Evolutionary conservation across 2,888 invertebrate species (phyloP).

Genomic region (Caenorhabditis sp.): DNA sequence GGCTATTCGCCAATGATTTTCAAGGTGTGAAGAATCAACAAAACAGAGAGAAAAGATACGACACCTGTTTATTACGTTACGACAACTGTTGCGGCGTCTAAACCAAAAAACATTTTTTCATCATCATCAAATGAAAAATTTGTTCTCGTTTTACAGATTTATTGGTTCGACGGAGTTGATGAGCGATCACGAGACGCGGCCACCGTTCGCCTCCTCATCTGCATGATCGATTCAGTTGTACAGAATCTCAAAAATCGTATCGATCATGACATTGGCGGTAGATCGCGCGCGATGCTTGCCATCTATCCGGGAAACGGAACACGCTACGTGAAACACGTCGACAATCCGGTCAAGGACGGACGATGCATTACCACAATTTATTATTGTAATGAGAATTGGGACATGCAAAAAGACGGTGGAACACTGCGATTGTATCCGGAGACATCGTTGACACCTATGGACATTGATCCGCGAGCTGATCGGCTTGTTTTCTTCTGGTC

Average conservation of each 20-base stretch:
- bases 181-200: conserved; percentile 49
- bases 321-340: conserved; percentile 95
- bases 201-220: conserved; percentile 63
- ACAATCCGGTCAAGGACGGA: conserved; percentile 95
- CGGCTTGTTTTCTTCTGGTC: conserved; percentile 97
- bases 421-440: conserved; percentile 90
- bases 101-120: no score
- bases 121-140: not conserved
- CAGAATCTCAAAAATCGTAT: conserved; percentile 59
- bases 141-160: conserved; percentile 54
- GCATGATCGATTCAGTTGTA: conserved; percentile 67
- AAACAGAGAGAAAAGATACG: no score
- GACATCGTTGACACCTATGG: conserved; percentile 81
- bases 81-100: not conserved
- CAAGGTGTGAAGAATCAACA: no score
- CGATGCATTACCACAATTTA: conserved; percentile 96
- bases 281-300: conserved; percentile 86
- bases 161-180: conserved; percentile 67
- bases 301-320: conserved; percentile 94
- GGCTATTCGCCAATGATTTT: no score
- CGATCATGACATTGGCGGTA: conserved; percentile 62
- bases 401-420: conserved; percentile 77
- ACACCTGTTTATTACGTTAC: no score
- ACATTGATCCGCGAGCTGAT: conserved; percentile 91
- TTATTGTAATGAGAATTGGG: conserved; percentile 93